These are phyloP conservation scores for Poecilobothrus nobilitatus DNA, from an alignment of 2,888 invertebrate genomes.

Conservation along the genomic window DNA sequence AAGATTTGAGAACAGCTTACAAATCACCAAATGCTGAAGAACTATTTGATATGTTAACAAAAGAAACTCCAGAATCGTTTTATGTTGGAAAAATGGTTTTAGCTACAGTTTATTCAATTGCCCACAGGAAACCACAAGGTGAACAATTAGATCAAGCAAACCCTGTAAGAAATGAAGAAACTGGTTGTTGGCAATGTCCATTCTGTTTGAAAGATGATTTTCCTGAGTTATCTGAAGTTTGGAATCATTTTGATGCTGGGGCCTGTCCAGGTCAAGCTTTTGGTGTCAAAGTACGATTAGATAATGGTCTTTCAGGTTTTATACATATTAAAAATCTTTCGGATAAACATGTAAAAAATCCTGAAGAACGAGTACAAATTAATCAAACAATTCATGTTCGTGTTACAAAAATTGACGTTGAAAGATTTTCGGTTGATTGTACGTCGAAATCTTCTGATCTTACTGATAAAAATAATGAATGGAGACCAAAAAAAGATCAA, in stretches of 20 bases:
- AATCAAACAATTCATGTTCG: slow-evolving; percentile 80
- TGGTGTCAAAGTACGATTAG: slow-evolving; percentile 79
- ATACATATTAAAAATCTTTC: slow-evolving; percentile 90
- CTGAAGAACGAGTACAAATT: slow-evolving; percentile 80
- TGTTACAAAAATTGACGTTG: slow-evolving; percentile 92
- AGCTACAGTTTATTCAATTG: slow-evolving; percentile 72
- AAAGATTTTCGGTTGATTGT: slow-evolving; percentile 86
- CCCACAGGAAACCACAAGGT: slow-evolving; percentile 79
- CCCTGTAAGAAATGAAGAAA: slow-evolving; percentile 89
- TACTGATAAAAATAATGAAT: slow-evolving; percentile 79
- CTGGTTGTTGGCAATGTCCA: slow-evolving; percentile 94
- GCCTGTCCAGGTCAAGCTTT: slow-evolving; percentile 93
- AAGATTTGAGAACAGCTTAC: slow-evolving; percentile 75
- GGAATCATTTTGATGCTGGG: slow-evolving; percentile 96
- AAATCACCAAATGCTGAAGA: slow-evolving; percentile 76
- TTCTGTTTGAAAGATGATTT: slow-evolving; percentile 95
- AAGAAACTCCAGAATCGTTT: slow-evolving; percentile 91
- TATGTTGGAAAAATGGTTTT: slow-evolving; percentile 80
- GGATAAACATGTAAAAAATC: slow-evolving; percentile 86
- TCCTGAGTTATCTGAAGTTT: slow-evolving; percentile 91
- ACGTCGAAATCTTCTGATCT: slow-evolving; percentile 90
- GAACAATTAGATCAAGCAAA: slow-evolving; percentile 94
- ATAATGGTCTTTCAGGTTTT: slow-evolving; percentile 88
- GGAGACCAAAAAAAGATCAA: slow-evolving; percentile 81
- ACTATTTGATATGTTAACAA: slow-evolving; percentile 88